These are phyloP conservation scores for Acanthochromis polyacanthus DNA, from an alignment of 2,113 vertebrate genomes.

Conservation along the genomic window DNA sequence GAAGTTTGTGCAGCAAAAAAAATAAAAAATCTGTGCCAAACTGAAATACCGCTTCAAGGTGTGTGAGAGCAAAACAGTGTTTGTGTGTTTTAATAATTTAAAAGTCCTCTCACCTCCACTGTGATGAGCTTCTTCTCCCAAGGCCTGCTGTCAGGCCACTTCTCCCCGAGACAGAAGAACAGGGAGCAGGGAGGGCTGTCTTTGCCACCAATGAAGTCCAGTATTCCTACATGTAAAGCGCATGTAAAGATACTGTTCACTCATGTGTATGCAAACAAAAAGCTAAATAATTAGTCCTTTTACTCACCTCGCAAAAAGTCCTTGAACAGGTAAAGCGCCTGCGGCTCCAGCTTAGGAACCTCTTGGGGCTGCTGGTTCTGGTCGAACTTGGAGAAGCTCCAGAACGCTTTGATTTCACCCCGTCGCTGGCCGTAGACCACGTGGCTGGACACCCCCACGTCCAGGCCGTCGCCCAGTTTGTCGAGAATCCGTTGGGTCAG, in stretches of 20 bases:
- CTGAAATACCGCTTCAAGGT: constrained; percentile 19
- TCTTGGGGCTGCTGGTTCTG: constrained; percentile 68
- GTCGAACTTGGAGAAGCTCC: constrained; percentile 80
- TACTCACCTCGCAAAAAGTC: constrained; percentile 84
- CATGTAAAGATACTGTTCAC: not conserved
- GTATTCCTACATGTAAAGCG: constrained; percentile 78
- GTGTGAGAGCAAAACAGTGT: not conserved
- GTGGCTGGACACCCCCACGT: constrained; percentile 68
- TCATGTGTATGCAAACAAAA: not conserved
- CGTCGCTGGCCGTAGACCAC: constrained; percentile 68
- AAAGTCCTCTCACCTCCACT: constrained; percentile 84
- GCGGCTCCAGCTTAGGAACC: constrained; percentile 73
- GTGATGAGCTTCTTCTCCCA: constrained; percentile 91
- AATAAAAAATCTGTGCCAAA: not conserved
- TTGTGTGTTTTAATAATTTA: constrained; percentile 16
- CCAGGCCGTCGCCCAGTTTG: constrained; percentile 82
- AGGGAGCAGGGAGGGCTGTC: constrained; percentile 82
- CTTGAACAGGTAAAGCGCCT: constrained; percentile 73
- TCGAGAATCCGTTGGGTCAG: constrained; percentile 83
- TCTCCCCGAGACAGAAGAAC: constrained; percentile 90
- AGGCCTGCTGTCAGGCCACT: constrained; percentile 86
- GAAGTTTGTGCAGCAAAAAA: constrained; percentile 7
- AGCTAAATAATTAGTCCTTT: not conserved
- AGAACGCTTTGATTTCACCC: constrained; percentile 77
- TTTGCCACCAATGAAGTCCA: constrained; percentile 72